Evolutionary conservation across 2,888 invertebrate genomes (phyloP).

Genomic region (Drosophila algonquin): DNA sequence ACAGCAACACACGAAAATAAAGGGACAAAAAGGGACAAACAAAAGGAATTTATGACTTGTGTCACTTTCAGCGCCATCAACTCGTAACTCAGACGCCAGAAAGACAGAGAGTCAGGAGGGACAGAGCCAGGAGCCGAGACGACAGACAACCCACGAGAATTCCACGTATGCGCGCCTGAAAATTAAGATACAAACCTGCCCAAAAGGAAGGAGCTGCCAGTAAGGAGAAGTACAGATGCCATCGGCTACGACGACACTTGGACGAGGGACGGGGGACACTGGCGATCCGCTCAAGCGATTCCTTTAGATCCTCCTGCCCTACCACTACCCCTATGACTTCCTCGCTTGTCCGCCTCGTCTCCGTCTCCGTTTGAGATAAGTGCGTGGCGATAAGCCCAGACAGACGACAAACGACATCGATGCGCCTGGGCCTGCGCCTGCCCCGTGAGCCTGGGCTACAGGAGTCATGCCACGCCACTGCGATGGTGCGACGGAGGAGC

Average conservation of each 20-base stretch:
- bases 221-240: constrained; percentile 57
- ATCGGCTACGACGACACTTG: constrained; percentile 35
- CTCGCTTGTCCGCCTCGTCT: constrained; percentile 26
- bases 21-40: constrained; percentile 43
- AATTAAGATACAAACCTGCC: constrained; percentile 77
- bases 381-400: constrained; percentile 75
- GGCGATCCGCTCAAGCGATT: constrained; percentile 54
- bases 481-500: too few relatives aligned
- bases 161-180: constrained; percentile 77
- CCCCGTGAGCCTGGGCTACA: constrained; percentile 36
- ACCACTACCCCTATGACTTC: constrained; percentile 22
- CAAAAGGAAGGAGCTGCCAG: constrained; percentile 58
- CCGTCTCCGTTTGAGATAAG: constrained; percentile 61
- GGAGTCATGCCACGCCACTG: constrained; percentile 4
- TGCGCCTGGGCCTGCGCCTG: constrained; percentile 50
- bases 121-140: constrained; percentile 15
- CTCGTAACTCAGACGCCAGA: constrained; percentile 75
- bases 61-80: constrained; percentile 80
- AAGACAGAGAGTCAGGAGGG: neutral
- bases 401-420: constrained; percentile 65
- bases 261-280: constrained; percentile 6
- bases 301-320: constrained; percentile 51
- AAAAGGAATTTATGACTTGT: constrained; percentile 81
- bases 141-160: constrained; percentile 52
- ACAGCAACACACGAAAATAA: neutral